These are phyloP conservation scores for Myrmophylax atrothorax DNA, from an alignment of 2,113 vertebrate species.

Conservation along the genomic window DNA sequence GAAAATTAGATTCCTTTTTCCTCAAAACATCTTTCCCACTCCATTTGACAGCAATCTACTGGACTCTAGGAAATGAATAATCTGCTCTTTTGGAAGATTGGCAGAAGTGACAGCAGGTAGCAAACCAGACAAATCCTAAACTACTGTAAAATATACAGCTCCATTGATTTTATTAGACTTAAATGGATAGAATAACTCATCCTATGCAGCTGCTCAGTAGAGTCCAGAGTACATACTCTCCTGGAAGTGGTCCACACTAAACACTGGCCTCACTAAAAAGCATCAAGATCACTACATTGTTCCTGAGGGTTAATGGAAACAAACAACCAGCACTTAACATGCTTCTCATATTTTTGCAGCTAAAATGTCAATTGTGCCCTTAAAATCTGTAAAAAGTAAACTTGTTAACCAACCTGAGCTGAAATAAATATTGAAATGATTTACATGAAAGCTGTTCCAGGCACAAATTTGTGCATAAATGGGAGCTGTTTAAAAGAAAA, in stretches of 20 bases:
- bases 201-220: background rate
- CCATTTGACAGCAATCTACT: background rate
- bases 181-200: background rate
- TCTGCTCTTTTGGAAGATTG: background rate
- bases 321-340: background rate
- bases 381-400: slow-evolving; percentile 19
- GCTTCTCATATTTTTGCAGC: slow-evolving; percentile 11
- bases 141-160: background rate
- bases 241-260: background rate
- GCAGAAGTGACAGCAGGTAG: background rate
- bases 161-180: background rate
- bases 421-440: slow-evolving; percentile 40
- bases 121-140: background rate
- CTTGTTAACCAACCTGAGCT: slow-evolving; percentile 30
- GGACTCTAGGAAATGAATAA: background rate
- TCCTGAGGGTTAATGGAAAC: slow-evolving; percentile 1
- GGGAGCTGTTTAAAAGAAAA: background rate
- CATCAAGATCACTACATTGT: background rate
- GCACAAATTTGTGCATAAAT: slow-evolving; percentile 26
- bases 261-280: background rate
- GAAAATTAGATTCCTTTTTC: background rate
- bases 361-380: background rate
- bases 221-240: background rate
- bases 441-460: slow-evolving; percentile 25
- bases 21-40: background rate